Conservation (phyloP, 2,113 vertebrate species). For the Cheirogaleus medius region DNA sequence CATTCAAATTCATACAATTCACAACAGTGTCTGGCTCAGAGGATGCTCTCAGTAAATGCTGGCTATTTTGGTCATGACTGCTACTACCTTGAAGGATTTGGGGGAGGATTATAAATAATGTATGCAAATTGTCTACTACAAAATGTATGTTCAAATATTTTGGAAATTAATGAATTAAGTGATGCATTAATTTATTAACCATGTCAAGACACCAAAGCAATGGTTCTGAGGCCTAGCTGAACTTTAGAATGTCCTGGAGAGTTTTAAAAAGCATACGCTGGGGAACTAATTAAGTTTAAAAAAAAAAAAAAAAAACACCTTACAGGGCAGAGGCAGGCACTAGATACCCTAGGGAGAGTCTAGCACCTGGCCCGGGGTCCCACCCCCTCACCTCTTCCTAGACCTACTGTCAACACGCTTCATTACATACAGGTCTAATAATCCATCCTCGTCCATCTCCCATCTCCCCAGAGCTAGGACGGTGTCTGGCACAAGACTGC, state of each 20-base stretch:
- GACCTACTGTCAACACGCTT: background rate
- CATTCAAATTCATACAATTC: too few species aligned
- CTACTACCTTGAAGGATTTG: background rate
- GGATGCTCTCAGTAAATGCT: too few species aligned
- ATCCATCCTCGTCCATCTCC: background rate
- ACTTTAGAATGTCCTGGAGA: background rate
- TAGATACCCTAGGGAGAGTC: background rate
- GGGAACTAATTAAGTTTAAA: background rate
- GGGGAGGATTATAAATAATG: background rate
- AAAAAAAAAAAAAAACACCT: too few species aligned
- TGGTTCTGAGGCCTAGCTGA: background rate
- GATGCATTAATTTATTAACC: background rate
- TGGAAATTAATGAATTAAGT: background rate
- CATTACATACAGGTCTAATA: background rate
- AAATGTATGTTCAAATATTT: background rate
- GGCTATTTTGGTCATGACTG: background rate
- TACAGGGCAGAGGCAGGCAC: background rate
- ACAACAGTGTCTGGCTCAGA: too few species aligned
- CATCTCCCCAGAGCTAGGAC: background rate
- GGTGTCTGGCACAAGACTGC: background rate
- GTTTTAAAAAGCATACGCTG: background rate
- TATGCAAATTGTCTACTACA: background rate
- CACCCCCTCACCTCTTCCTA: background rate
- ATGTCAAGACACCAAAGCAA: background rate
- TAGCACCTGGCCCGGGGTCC: fast-evolving